Percentiles rank a stretch among this genome's conserved stretches.
Conservation (phyloP, 2,888 invertebrate genomes). For the Trypoxylon attenuatum region DNA sequence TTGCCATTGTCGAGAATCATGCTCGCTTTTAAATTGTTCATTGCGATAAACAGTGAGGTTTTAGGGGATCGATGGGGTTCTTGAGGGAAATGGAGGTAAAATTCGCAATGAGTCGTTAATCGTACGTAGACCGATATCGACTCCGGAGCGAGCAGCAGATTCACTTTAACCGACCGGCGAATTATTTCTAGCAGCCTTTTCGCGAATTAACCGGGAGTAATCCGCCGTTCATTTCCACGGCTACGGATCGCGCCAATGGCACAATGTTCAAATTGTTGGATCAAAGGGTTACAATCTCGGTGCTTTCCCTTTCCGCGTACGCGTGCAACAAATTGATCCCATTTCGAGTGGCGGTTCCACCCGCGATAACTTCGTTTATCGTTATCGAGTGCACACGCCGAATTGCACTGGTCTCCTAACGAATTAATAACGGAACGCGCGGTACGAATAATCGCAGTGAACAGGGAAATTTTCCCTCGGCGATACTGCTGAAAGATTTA, state of each 20-base stretch:
- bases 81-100: too few relatives aligned
- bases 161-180: too few relatives aligned
- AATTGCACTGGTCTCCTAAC: constrained; percentile 42
- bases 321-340: constrained; percentile 49
- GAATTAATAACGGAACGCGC: constrained; percentile 46
- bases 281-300: constrained; percentile 14
- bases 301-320: constrained; percentile 43
- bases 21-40: too few relatives aligned
- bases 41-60: too few relatives aligned
- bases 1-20: too few relatives aligned
- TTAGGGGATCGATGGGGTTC: too few relatives aligned
- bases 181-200: too few relatives aligned
- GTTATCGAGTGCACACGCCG: constrained; percentile 32
- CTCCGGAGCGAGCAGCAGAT: too few relatives aligned
- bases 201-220: constrained; percentile 30
- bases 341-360: constrained; percentile 27
- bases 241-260: constrained; percentile 18
- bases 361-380: constrained; percentile 45
- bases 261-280: constrained; percentile 33
- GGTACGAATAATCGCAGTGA: constrained; percentile 24
- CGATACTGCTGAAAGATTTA: neutral
- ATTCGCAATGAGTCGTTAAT: too few relatives aligned
- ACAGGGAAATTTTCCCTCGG: too few relatives aligned
- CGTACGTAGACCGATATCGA: too few relatives aligned
- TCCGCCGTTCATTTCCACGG: constrained; percentile 35